Evolutionary conservation across 1,140 invertebrate species (phyloP), one percentile per base, ranked within the genome.

Genomic region (Pygmarrhopalites habei): DNA sequence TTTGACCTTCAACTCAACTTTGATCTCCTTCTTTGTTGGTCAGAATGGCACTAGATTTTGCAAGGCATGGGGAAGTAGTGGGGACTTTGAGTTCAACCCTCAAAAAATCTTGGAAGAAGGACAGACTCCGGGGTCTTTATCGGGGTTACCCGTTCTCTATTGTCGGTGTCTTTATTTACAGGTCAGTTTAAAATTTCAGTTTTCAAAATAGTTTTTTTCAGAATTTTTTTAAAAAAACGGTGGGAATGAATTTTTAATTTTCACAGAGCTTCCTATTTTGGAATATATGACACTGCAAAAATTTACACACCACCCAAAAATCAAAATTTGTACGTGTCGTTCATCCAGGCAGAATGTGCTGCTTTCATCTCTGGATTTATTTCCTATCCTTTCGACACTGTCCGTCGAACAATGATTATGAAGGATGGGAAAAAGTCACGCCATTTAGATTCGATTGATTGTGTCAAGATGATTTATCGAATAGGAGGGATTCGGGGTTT

Each of bases 341-440:
- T 69, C 58, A 1, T 64, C 12, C 23, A 46, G 19, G 68, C 68
- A 14, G 44, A 80, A 69, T 67, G 71, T 60, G 81, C 84, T 29
- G 83, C 83, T 15, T 81, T 82, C n/a, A 74, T 74, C 49, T 75
- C 82, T 59, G 83, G 84, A 68, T 76, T 83, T 43, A 75, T 84
- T 57, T 82, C 82, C 14, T 85, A 85, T 76, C 83, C 83, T 46
- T 81, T 85, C 72, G 83, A 85, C 72, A 85, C 83, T 41, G 82
- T 85, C 57, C 75, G 83, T 66, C 75, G 83, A 74, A 76, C 83
- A 64, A 83, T 85, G 81, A 85, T 85, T 80, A 81, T 82, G 80
- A 77, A 80, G 73, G 46, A 43, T 43, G 19, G 43, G 15, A 23
- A 70, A 62, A 58, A 30, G 23, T 57, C 65, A 15, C 21, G 19